Evolutionary conservation across 2,888 invertebrate species (phyloP), one percentile per base, ranked within the genome.

Genomic region (Aspidiotus rigidus): DNA sequence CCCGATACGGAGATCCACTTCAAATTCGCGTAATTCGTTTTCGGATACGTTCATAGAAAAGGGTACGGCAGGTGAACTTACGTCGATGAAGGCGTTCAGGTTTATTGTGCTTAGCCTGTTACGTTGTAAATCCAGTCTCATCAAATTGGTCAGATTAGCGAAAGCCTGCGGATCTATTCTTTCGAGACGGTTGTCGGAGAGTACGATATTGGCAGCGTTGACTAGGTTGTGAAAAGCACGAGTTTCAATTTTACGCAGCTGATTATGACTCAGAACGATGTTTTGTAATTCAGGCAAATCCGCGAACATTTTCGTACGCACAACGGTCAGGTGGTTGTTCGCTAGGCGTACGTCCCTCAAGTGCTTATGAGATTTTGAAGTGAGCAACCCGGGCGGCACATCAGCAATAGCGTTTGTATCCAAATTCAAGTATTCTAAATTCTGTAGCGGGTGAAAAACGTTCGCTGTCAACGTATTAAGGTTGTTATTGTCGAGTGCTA

Each of bases 401-500:
- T 83, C 81, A 71, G 86, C 84, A 11, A 94, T 81, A 74, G 88
- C 84, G 79, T 94, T 94, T 69, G 89, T 90, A 76, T 92, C 92
- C 75, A 94, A 80, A 78, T 93, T 93, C 70, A 93, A 81, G 79
- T 92, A 92, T 76, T 87, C 87, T 40, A 90, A 77, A 75, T 85
- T 85, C 8, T 83, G 82, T 77, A 89, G 84, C 63, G 84, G 81
- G 71, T 85, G 84, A 55, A 91, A 82, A 7, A 89, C 86, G n/a
- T 86, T 84, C 56, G 86, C 81, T 69, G 86, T 84, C 15, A 92
- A 80, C 13, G 83, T 82, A 77, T 88, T 86, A 74, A 93, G 85
- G 76, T 90, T 89, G 76, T 93, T 93, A 79, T 92, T 91, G 78
- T 93, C 93, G 75, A 93, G 80, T 0, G 91, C 89, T 71, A 93